Evolutionary conservation across 2,113 vertebrate species (phyloP).

Genomic region (Nansenia antarctica): DNA sequence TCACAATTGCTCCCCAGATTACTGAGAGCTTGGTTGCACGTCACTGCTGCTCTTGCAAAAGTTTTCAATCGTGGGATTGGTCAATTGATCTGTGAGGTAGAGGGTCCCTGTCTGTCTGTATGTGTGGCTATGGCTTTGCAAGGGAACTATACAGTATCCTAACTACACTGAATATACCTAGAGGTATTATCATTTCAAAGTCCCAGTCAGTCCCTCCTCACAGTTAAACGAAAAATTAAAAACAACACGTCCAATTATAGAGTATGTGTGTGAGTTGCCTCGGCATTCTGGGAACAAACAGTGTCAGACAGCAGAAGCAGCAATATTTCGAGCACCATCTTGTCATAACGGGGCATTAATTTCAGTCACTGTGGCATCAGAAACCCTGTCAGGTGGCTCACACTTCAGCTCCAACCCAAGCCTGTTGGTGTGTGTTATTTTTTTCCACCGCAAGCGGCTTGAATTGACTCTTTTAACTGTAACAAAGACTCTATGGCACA

Average conservation of each 20-base stretch:
- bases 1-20: not conserved
- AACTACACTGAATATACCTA: not conserved
- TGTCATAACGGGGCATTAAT: not conserved
- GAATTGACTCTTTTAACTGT: not conserved
- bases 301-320: not conserved
- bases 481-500: not conserved
- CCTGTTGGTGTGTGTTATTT: too few relatives aligned
- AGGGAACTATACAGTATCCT: not conserved
- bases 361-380: not conserved
- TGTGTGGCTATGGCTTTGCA: not conserved
- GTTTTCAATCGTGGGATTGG: not conserved
- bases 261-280: not conserved
- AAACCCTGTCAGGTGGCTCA: not conserved
- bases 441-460: too few relatives aligned
- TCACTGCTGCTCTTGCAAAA: conserved; percentile 18
- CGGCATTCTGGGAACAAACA: not conserved
- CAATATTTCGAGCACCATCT: too few relatives aligned
- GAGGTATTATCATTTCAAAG: too few relatives aligned
- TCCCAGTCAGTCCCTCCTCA: too few relatives aligned
- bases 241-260: not conserved
- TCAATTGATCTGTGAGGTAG: not conserved
- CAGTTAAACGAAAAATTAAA: not conserved
- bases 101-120: not conserved
- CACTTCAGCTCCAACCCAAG: not conserved
- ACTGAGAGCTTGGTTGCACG: not conserved